Evolutionary conservation across 2,113 vertebrate species (phyloP), one percentile per base, ranked within the genome.

Genomic region (Shinisaurus crocodilurus): DNA sequence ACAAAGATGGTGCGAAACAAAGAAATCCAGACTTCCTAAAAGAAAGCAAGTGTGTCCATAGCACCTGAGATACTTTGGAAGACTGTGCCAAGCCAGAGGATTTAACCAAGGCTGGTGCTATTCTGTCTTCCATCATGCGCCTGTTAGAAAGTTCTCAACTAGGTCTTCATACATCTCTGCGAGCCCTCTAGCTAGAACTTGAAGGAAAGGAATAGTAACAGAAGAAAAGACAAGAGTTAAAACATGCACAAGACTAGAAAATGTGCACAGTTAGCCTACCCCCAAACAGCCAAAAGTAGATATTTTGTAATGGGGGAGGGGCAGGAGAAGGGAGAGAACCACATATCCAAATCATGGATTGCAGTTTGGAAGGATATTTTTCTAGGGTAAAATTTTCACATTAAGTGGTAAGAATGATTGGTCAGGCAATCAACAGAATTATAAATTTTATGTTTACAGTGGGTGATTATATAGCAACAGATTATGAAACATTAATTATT

Each of bases 211-310:
- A 92, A 88, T 34, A 86, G 45, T 69, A 74, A 94, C 34, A 94
- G 77, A 94, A 94, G 82, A 91, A 77, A 85, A 92, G 82, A 91
- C 16, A 92, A 92, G 86, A 91, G 90, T 91, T 95, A 95, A 93
- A 95, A 94, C 82, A 91, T 12, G 50, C 74, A 90, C 4, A 92
- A 45, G 54, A 85, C 7, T 60, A 80, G 54, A 89, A 86, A 89
- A 86, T 27, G 91, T 86, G 88, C 87, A 89, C 84, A 90, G 79
- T 16, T 60, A 86, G 57, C 86, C 70, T 20, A 54, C 90, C 20
- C 63, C 57, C 85, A 81, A 89, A 54, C 0, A 25, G 10, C 91
- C 3, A 65, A 90, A 6, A 69, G 1, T 57, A 32, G 3, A 3
- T 12, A n/a, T 0, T 12, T 34, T 25, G 48, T 77, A 13, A 79